Evolutionary conservation across 2,113 vertebrate species (phyloP), one percentile per base, ranked within the genome.

Genomic region (Brachyhypopomus gauderio): DNA sequence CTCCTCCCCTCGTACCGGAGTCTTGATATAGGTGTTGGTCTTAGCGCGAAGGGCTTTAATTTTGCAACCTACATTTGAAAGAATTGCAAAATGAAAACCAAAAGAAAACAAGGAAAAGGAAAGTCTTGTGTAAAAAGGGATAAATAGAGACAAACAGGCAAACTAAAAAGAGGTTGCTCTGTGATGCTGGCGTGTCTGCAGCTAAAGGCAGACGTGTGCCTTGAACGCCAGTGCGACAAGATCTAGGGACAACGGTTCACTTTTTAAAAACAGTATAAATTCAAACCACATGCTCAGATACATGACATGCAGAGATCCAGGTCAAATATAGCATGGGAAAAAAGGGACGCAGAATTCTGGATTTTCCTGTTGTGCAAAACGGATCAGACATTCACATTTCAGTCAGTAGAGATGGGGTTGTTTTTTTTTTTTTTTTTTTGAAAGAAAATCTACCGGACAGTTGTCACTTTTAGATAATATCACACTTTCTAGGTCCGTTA

Each of bases 1-100:
- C 93, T 99, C 97, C 93, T 98, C 97, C 84, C 97, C 97, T 41
- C 97, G 96, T 69, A 99, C 97, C 0, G 97, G 97, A 81, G 97
- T 98, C 94, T 99, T 99, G 91, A 99, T 99, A 88, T 99, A 98
- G 87, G 97, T 98, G 94, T 98, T 98, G 92, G 97, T 98, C 93
- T 98, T 98, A 1, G 96, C 97, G 92, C 97, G 94, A 90, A 99
- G 92, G 66, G 97, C 97, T 94, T 99, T 99, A 93, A 99, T 98
- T 94, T 99, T 99, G 91, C 97, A 98, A 92, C 97, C 97, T 98
- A 81, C 23, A 70, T 52, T 55, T 52, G 0, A 11, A 86, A 78
- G 83, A 25, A 69, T 30, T 20, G 6, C 0, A 66, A 71, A 55
- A n/a, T 55, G 71, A 72, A 59, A 79, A 8, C 5, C 16, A 73